Base-by-base conservation (phyloP, 2,888 invertebrate species). In the Lissonota sp. region DNA sequence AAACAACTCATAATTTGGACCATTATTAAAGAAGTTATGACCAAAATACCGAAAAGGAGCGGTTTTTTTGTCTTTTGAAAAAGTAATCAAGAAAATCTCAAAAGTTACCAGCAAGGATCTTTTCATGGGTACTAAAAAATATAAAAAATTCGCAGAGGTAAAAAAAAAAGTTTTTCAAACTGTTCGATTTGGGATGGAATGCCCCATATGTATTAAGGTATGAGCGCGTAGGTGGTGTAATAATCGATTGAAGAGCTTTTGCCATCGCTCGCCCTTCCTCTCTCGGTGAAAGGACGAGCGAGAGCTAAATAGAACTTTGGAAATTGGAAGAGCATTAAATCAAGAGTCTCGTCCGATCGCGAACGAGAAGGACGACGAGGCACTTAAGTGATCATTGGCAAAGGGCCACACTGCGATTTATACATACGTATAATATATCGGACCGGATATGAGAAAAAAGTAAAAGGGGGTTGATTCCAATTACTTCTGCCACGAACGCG, bases 391-490 rank as follows among this genome's bases (percentile, higher is more conserved):
- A 53, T 42, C 58, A 71, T 66, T 66, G 53, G 70, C 66, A 42
- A 67, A 71, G 62, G 71, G 60, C 75, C 55, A 67, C 75, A 67
- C 77, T 67, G 57, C 46, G 62, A 39, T 49, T 12, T 51, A 8
- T n/a, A 40, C 6, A 10, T 40, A 60, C 26, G 10, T 53, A 53
- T 58, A 10, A 46, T 49, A 6, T 16, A 26, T 6, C 53, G 40
- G 53, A 53, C 10, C 39, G 87, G 84, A 86, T 86, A 86, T 88
- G 83, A 83, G 82, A 80, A 81, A 83, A 82, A 86, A 86, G 86
- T 83, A 86, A 88, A 87, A 88, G 88, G 7, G 71, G 86, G 87
- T 88, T 88, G 88, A 90, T 90, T 87, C 87, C 89, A 90, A 90
- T 91, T 90, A 90, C 90, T 91, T 90, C 89, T 88, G 85, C 82